Evolutionary conservation across 2,888 invertebrate genomes (phyloP).

Genomic region (Salticus scenicus): DNA sequence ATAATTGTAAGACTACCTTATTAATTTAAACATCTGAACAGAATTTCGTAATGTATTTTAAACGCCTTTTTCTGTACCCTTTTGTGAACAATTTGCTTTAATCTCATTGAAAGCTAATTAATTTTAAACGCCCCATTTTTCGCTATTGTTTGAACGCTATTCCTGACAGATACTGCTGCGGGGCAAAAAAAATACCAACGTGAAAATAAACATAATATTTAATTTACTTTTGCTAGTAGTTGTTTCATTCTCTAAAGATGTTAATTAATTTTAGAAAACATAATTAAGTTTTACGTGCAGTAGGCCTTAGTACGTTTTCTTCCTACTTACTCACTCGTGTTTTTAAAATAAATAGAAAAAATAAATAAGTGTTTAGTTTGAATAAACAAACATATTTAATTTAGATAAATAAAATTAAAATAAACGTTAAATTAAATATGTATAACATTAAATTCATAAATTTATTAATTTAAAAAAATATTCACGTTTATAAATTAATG

Average conservation of each 20-base stretch:
- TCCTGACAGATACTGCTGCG: background rate
- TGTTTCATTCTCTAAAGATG: background rate
- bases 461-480: no score
- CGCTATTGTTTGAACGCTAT: background rate
- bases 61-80: background rate
- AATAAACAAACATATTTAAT: no score
- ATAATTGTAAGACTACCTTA: no score
- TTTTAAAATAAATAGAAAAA: no score
- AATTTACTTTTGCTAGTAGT: background rate
- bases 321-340: no score
- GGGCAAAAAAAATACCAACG: background rate
- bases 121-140: background rate
- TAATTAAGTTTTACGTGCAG: background rate
- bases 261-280: background rate
- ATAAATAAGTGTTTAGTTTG: no score
- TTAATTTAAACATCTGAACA: no score
- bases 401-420: no score
- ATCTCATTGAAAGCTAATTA: background rate
- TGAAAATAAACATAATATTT: background rate
- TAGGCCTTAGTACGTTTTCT: background rate
- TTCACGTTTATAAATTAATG: no score
- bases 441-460: no score
- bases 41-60: background rate
- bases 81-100: background rate
- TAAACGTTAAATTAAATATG: no score